Percentiles rank a stretch among this genome's conserved stretches.
These are phyloP conservation scores for Leptinotarsa undecemlineata DNA, from an alignment of 1,140 invertebrate genomes.

Conservation along the genomic window DNA sequence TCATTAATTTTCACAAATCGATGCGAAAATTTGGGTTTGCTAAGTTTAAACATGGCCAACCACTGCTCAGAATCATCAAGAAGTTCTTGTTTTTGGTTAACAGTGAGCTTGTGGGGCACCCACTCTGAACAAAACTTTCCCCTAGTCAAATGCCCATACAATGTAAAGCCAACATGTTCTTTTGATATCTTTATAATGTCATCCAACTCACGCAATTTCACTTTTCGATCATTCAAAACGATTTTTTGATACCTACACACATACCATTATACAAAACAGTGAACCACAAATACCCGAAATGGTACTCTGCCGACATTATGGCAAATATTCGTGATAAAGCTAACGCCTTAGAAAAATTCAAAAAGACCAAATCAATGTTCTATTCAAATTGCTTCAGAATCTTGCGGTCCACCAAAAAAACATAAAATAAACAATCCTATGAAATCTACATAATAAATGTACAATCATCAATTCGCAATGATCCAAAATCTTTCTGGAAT, in stretches of 20 bases:
- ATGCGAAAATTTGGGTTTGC: too few relatives aligned
- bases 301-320: background rate
- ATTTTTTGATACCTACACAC: conserved; percentile 15
- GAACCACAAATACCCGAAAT: conserved; percentile 11
- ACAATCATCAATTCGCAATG: conserved; percentile 1
- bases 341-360: background rate
- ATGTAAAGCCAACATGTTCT: too few relatives aligned
- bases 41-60: too few relatives aligned
- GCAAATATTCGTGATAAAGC: background rate
- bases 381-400: background rate
- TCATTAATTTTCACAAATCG: too few relatives aligned
- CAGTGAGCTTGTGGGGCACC: too few relatives aligned
- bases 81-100: too few relatives aligned
- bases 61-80: too few relatives aligned
- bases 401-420: background rate
- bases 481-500: background rate
- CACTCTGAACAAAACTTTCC: too few relatives aligned
- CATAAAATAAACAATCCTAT: background rate
- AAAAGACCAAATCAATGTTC: background rate
- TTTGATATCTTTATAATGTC: too few relatives aligned
- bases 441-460: background rate
- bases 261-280: conserved; percentile 14
- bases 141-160: too few relatives aligned
- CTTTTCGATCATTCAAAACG: too few relatives aligned
- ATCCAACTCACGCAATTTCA: too few relatives aligned